Evolutionary conservation across 64 coral and sea anemone genomes (phyloP).

Genomic region (Cladopsammia gracilis): DNA sequence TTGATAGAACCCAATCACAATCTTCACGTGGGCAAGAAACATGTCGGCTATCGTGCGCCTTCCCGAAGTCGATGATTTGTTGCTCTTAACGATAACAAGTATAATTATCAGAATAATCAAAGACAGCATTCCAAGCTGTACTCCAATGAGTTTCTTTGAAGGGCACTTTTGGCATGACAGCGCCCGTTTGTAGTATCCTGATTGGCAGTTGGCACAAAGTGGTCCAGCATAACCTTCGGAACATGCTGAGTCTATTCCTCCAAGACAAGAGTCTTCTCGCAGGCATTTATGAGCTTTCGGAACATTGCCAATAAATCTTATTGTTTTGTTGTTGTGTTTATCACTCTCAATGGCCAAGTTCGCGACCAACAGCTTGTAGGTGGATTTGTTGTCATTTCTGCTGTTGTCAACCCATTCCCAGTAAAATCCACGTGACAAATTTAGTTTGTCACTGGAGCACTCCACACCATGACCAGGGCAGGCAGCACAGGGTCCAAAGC

Average conservation of each 20-base stretch:
- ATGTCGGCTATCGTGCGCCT: conserved; percentile 6
- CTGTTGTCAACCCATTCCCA: not conserved
- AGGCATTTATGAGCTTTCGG: conserved; percentile 35
- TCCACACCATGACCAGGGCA: not conserved
- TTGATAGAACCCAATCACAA: conserved; percentile 64
- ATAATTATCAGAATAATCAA: not conserved
- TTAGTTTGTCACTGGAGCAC: conserved; percentile 5
- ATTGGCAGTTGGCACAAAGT: conserved; percentile 42
- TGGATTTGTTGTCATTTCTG: not conserved
- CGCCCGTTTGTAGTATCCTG: conserved; percentile 13
- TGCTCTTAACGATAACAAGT: not conserved
- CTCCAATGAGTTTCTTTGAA: not conserved
- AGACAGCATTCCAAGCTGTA: not conserved
- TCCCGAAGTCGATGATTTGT: not conserved
- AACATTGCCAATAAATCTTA: not conserved
- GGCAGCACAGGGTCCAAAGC: conserved; percentile 13
- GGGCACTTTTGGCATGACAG: conserved; percentile 2
- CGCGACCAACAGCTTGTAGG: not conserved
- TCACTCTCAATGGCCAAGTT: conserved; percentile 33
- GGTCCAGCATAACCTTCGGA: conserved; percentile 40
- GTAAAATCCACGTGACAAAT: conserved; percentile 11
- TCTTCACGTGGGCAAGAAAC: conserved; percentile 28
- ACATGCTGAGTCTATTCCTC: conserved; percentile 30
- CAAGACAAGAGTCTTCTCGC: conserved; percentile 23
- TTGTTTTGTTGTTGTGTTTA: not conserved